Conservation (phyloP, 2,113 vertebrate species). For the Menura novaehollandiae region DNA sequence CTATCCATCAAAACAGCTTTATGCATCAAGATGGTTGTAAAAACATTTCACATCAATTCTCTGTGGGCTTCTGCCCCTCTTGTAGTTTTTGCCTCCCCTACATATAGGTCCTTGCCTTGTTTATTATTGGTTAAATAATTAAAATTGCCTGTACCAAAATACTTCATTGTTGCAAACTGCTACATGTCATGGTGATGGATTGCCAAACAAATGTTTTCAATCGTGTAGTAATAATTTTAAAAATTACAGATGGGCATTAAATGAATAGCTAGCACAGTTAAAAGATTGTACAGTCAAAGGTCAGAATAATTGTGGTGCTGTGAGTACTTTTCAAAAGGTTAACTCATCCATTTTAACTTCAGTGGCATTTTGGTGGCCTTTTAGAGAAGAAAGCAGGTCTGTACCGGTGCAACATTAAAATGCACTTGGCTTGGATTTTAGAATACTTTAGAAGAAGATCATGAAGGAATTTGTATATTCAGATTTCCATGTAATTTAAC, state of each 20-base stretch:
- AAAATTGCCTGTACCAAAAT: background rate
- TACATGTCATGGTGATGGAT: constrained; percentile 14
- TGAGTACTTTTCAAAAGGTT: constrained; percentile 68
- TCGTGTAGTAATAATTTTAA: constrained; percentile 24
- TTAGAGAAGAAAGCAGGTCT: constrained; percentile 47
- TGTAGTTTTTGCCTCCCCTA: background rate
- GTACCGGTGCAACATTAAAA: constrained; percentile 16
- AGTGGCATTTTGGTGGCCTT: constrained; percentile 73
- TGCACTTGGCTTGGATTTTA: constrained; percentile 33
- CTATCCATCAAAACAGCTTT: background rate
- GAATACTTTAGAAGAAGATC: constrained; percentile 31
- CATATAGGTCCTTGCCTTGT: background rate
- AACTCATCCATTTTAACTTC: constrained; percentile 71
- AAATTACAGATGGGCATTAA: constrained; percentile 52
- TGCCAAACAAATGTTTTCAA: constrained; percentile 31
- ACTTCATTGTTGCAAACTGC: background rate
- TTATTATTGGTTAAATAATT: constrained; percentile 36
- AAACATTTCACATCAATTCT: background rate
- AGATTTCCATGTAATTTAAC: constrained; percentile 28
- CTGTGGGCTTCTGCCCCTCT: background rate
- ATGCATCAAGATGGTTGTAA: background rate
- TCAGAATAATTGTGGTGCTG: constrained; percentile 59
- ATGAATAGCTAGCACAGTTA: constrained; percentile 42
- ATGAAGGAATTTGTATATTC: constrained; percentile 8
- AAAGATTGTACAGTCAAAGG: constrained; percentile 53